Conservation (phyloP, 2,113 vertebrate species). For the Ginglymostoma cirratum region DNA sequence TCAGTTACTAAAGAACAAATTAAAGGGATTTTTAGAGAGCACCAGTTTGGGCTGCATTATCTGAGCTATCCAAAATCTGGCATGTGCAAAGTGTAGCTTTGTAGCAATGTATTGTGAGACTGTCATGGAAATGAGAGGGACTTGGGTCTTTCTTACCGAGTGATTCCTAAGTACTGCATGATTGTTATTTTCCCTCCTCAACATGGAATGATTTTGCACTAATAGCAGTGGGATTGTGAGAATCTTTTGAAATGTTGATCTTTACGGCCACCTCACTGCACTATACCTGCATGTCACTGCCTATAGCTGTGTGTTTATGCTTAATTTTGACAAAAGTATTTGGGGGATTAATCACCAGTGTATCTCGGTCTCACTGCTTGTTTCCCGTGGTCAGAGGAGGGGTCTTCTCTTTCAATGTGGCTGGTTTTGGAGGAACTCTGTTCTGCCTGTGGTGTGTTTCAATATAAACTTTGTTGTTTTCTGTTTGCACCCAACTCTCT, state of each 20-base stretch:
- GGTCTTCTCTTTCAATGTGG: background rate
- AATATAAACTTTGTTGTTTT: background rate
- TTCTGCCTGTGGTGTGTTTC: no score
- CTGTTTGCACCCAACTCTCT: background rate
- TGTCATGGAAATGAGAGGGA: background rate
- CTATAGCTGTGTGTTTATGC: background rate
- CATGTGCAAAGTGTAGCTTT: no score
- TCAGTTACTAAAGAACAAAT: no score
- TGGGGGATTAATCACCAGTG: background rate
- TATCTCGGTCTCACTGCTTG: background rate
- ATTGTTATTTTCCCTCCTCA: background rate
- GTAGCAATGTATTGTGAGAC: background rate
- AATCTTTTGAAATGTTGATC: background rate
- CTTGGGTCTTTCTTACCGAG: background rate
- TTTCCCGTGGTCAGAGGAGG: background rate
- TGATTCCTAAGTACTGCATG: background rate
- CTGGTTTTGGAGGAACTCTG: background rate
- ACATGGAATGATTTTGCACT: background rate
- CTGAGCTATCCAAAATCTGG: no score
- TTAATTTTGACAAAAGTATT: background rate
- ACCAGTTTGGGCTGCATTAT: background rate
- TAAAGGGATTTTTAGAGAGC: background rate
- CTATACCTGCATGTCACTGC: background rate
- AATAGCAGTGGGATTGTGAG: background rate
- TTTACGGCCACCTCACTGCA: background rate